A percentile compares a stretch with the other conserved stretches of the same genome.
These are phyloP conservation scores for Myotis pilosus DNA, from an alignment of 2,797 vertebrate genomes.

Conservation along the genomic window DNA sequence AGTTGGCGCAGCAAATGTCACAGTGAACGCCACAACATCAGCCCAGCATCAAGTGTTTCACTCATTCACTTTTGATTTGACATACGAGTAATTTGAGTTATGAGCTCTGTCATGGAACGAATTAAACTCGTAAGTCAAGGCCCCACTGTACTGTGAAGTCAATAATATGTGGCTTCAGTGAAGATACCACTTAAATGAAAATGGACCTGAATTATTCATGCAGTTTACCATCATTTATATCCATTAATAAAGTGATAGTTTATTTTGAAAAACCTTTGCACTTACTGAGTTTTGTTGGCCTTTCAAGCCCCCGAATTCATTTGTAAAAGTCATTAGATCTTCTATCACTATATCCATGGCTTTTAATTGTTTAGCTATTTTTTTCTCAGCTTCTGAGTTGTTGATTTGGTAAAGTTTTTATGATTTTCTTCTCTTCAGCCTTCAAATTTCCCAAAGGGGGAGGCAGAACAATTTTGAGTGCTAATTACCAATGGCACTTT, in stretches of 20 bases:
- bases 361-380: constrained; percentile 24
- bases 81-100: too few species aligned
- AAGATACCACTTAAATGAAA: constrained; percentile 47
- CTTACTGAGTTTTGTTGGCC: constrained; percentile 14
- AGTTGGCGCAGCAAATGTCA: too few species aligned
- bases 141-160: background rate
- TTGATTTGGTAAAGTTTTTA: constrained; percentile 42
- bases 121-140: too few species aligned
- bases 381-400: constrained; percentile 18
- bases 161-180: background rate
- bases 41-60: too few species aligned
- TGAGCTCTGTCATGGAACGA: too few species aligned
- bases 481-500: background rate
- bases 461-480: background rate
- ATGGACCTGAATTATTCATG: constrained; percentile 53
- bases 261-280: background rate
- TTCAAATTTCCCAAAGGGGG: background rate
- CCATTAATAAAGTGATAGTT: constrained; percentile 36
- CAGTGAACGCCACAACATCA: too few species aligned
- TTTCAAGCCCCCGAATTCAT: background rate
- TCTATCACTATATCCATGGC: background rate
- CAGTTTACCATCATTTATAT: constrained; percentile 17
- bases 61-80: too few species aligned
- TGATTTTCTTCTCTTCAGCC: constrained; percentile 28
- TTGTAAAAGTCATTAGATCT: constrained; percentile 16